Evolutionary conservation across 35 echinoderm and acorn worm genomes (phyloP), one percentile per base, ranked within the genome.

Genomic region (Hemicentrotus pulcherrimus): DNA sequence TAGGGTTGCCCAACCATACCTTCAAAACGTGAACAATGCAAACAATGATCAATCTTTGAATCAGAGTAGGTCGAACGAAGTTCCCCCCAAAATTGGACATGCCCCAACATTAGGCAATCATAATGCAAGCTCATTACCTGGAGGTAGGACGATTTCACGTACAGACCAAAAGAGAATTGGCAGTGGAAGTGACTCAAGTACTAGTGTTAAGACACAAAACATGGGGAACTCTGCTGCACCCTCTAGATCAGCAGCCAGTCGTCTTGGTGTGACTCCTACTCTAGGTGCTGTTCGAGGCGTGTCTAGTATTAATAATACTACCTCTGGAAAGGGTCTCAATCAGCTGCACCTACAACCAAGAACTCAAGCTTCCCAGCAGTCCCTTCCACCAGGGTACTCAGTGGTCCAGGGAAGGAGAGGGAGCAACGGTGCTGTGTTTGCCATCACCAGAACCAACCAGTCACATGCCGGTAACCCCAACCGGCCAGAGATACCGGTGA

Each of bases 191-290:
- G 46, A 90, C 8, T 47, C 88, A 45, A 24, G 32, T 90, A 30
- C 14, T 28, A 32, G 12, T 47, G 32, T 16, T 47, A 16, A 41
- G 32, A 47, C 12, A 45, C 14, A 32, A 15, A 47, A 5, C 6
- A 24, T 9, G 46, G 88, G 88, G 12, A 4, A 24, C 46, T 45
- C 32, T 32, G 88, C 88, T 16, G 32, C 46, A 47, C 88, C 88
- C 15, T 47, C 88, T 11, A 90, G 32, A 9, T 90, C 88, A 41
- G 88, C 88, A 45, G 88, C 88, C 32, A 90, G 88, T 90, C 88
- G 88, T 45, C 88, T 90, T 90, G 88, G 88, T 45, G 88, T 90
- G 9, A 90, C 88, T 32, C 88, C 88, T 13, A 32, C 88, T 22
- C 9, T 90, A 13, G 13, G 32, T 90, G 88, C 88, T 33, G 88